Evolutionary conservation across 1,140 invertebrate genomes (phyloP).

Genomic region (Argopecten irradians): DNA sequence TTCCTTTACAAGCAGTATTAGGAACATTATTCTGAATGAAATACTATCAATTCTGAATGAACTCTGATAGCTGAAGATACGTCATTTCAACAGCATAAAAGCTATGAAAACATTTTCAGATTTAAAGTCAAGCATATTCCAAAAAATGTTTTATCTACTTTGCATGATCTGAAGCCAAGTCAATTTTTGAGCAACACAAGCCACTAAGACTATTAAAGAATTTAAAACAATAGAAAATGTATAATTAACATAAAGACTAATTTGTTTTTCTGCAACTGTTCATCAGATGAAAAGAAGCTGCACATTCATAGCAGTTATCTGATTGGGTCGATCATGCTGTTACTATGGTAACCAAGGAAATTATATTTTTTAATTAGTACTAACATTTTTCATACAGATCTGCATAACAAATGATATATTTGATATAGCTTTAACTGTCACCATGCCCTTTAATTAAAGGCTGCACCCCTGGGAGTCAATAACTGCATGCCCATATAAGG

Average conservation of each 20-base stretch:
- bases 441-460: conserved; percentile 7
- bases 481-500: neutral
- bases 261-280: neutral
- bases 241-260: neutral
- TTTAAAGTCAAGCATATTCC: neutral
- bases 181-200: neutral
- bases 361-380: conserved; percentile 2
- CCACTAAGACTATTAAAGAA: neutral
- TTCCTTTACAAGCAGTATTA: too few relatives aligned
- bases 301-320: neutral
- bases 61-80: too few relatives aligned
- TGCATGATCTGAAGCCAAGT: neutral
- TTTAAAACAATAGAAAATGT: neutral
- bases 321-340: neutral
- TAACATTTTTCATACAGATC: neutral
- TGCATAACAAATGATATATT: neutral
- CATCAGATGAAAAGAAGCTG: neutral
- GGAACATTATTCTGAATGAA: too few relatives aligned
- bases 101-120: neutral
- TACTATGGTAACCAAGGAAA: neutral
- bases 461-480: neutral
- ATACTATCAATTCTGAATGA: too few relatives aligned
- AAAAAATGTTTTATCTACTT: neutral
- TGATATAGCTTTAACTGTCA: neutral
- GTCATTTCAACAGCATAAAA: neutral